A percentile compares a stretch with the other conserved stretches of the same genome.
Conservation (phyloP, 30 jellyfish, hydroid and myxozoan species). For the Hydra vulgaris region DNA sequence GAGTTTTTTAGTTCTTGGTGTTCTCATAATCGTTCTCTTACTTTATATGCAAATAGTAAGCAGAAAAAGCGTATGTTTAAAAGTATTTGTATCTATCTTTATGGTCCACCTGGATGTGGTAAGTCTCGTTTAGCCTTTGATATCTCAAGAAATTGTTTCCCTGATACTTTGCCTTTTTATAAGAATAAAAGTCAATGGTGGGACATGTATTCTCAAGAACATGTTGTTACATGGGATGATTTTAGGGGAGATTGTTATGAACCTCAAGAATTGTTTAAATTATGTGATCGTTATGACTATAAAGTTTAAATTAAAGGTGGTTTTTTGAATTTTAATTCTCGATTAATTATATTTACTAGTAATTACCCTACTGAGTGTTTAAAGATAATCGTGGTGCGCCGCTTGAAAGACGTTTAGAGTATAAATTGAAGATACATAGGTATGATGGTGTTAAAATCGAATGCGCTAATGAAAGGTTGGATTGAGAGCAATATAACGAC, state of each 20-base stretch:
- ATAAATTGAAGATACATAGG: too few species aligned
- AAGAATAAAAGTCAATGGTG: background rate
- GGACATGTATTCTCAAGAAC: background rate
- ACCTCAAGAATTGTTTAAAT: background rate
- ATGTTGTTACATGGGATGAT: background rate
- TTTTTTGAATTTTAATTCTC: background rate
- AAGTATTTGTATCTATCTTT: background rate
- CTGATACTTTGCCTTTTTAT: background rate
- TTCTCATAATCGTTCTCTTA: background rate
- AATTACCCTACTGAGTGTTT: background rate
- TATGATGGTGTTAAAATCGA: background rate
- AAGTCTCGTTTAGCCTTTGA: background rate
- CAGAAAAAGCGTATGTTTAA: background rate
- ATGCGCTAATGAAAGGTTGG: background rate
- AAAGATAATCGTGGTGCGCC: background rate
- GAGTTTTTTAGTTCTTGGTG: background rate
- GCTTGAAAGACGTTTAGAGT: background rate
- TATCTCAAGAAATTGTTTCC: background rate
- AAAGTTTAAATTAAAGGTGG: background rate
- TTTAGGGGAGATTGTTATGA: background rate
- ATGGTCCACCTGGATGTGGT: background rate
- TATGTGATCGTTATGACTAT: background rate
- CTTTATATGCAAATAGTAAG: background rate
- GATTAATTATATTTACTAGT: background rate
- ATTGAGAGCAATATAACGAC: too few species aligned